Conservation (phyloP, 2,113 vertebrate species). For the Oxyruncus cristatus region DNA sequence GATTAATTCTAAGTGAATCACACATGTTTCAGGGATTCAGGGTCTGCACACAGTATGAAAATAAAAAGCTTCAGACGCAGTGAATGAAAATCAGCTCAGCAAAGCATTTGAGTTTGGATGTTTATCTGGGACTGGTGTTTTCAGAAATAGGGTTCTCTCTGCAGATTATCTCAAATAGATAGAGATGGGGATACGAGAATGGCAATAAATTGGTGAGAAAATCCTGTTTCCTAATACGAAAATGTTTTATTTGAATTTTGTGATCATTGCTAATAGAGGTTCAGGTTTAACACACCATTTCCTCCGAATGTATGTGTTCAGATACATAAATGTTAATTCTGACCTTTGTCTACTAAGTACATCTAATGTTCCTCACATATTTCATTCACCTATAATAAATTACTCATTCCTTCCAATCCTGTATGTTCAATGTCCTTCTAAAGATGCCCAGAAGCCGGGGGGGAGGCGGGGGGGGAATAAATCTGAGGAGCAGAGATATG, state of each 20-base stretch:
- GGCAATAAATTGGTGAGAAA: background rate
- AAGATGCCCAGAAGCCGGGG: background rate
- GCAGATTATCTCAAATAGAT: background rate
- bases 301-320: constrained; percentile 35
- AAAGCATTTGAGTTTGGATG: background rate
- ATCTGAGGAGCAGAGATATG: background rate
- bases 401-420: background rate
- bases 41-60: background rate
- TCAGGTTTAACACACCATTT: constrained; percentile 48
- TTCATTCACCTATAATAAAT: constrained; percentile 36
- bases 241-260: constrained; percentile 33
- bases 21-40: background rate
- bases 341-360: constrained; percentile 56
- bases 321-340: constrained; percentile 61
- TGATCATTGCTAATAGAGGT: constrained; percentile 26
- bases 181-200: background rate
- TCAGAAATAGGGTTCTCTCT: background rate
- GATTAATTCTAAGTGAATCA: background rate
- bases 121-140: background rate
- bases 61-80: background rate
- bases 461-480: no score
- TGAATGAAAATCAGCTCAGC: background rate
- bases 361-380: constrained; percentile 34
- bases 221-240: background rate
- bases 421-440: background rate